phyloP scores from a whole-genome alignment of 2,113 vertebrate species.

The Rhinolophus sinicus region DNA sequence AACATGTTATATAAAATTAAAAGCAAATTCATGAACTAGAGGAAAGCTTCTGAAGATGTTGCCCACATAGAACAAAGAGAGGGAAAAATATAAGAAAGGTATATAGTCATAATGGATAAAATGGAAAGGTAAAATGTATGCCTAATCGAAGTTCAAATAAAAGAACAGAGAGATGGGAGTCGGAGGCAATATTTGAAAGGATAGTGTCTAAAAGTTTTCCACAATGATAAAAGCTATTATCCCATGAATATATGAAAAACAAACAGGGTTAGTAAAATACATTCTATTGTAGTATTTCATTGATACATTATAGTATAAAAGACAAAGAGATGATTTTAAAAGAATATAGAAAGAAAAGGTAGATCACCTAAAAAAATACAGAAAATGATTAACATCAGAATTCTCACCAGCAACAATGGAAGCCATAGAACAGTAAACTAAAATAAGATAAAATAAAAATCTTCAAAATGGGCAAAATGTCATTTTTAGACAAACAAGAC shows the following conservation, averaged over 20 bases:
- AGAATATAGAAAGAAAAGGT: neutral
- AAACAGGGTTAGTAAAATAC: neutral
- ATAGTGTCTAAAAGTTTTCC: neutral
- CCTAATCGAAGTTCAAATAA: neutral
- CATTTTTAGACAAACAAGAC: neutral
- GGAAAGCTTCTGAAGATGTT: neutral
- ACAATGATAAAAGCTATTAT: neutral
- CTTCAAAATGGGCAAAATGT: neutral
- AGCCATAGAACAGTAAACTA: neutral
- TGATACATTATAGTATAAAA: neutral
- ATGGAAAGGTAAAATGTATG: neutral
- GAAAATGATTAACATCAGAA: neutral
- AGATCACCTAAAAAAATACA: neutral
- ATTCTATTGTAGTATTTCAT: neutral
- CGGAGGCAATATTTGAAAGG: neutral
- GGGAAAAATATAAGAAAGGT: neutral
- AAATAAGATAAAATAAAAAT: neutral
- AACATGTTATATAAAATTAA: neutral
- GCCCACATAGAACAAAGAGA: neutral
- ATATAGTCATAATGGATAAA: neutral
- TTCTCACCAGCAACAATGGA: neutral
- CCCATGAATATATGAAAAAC: neutral
- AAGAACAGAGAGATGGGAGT: neutral
- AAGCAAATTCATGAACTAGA: neutral
- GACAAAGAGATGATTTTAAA: neutral